These are phyloP conservation scores for Lophura nycthemera DNA, from an alignment of 2,113 vertebrate genomes.

Conservation along the genomic window DNA sequence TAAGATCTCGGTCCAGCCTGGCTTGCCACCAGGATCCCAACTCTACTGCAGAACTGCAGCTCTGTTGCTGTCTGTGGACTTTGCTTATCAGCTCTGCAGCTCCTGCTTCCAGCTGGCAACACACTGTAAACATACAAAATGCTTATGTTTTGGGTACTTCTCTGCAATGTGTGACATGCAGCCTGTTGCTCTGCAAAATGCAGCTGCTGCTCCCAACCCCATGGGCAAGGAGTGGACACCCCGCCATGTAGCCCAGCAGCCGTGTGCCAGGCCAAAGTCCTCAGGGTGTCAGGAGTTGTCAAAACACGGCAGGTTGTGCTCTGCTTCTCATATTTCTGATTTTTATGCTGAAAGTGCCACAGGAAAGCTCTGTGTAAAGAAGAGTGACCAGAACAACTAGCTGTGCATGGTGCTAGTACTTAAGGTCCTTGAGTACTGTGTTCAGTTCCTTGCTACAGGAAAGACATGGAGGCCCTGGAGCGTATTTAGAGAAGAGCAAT, in stretches of 20 bases:
- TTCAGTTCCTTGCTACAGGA: no score
- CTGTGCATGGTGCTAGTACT: fast-evolving
- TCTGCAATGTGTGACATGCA: fast-evolving
- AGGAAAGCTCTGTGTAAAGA: not conserved
- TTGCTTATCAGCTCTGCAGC: not conserved
- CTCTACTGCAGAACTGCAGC: fast-evolving
- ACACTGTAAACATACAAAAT: not conserved
- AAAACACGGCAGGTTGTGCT: not conserved
- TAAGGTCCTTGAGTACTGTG: no score
- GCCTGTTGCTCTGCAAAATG: not conserved
- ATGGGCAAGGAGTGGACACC: fast-evolving
- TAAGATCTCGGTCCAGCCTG: not conserved
- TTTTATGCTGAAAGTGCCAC: not conserved
- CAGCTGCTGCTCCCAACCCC: fast-evolving
- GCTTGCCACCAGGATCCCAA: fast-evolving
- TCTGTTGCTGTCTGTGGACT: fast-evolving
- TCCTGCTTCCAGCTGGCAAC: not conserved
- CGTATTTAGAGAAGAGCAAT: no score
- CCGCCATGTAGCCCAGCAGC: not conserved
- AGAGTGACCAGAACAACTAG: not conserved
- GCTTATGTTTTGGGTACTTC: not conserved
- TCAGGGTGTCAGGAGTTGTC: fast-evolving
- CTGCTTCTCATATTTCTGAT: not conserved
- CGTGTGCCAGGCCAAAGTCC: fast-evolving
- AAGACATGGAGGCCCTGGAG: no score